phyloP scores from a whole-genome alignment of 2,888 invertebrate species.

The Muschampia plurimacula region DNA sequence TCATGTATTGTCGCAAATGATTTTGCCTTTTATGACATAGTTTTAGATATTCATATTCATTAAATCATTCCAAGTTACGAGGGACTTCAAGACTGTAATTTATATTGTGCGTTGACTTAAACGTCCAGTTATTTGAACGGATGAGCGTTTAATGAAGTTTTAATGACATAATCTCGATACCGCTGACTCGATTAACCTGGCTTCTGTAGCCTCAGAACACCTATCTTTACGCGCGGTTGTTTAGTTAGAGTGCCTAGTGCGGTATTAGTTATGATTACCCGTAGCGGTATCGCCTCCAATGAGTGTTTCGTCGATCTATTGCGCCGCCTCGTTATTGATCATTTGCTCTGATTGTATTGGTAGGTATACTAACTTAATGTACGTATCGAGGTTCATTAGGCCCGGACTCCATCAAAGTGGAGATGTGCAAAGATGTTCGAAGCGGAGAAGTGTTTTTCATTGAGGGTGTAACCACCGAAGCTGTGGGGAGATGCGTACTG shows the following conservation, averaged over 20 bases:
- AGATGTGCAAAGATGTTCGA: not conserved
- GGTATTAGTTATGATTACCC: conserved; percentile 61
- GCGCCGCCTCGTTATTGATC: conserved; percentile 60
- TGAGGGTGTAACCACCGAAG: too few species aligned
- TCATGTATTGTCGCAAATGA: conserved; percentile 12
- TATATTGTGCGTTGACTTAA: conserved; percentile 54
- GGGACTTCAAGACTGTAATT: conserved; percentile 48
- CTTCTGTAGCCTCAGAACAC: conserved; percentile 66
- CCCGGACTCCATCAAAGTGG: not conserved
- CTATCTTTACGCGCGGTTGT: conserved; percentile 62
- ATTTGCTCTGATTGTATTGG: conserved; percentile 57
- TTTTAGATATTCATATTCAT: conserved; percentile 10
- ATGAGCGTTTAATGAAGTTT: conserved; percentile 76
- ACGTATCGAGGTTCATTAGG: not conserved
- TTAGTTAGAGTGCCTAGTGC: conserved; percentile 53
- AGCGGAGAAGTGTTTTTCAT: not conserved
- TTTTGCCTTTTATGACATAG: conserved; percentile 40
- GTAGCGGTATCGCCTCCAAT: conserved; percentile 52
- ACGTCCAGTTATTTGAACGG: conserved; percentile 72
- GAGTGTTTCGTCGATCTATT: conserved; percentile 66
- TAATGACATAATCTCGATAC: conserved; percentile 81
- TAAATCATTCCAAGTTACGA: not conserved
- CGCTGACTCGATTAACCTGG: conserved; percentile 77
- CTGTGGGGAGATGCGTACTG: too few species aligned
- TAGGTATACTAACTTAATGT: conserved; percentile 39